Conservation (phyloP, 2,113 vertebrate species). For the Alligator mississippiensis region DNA sequence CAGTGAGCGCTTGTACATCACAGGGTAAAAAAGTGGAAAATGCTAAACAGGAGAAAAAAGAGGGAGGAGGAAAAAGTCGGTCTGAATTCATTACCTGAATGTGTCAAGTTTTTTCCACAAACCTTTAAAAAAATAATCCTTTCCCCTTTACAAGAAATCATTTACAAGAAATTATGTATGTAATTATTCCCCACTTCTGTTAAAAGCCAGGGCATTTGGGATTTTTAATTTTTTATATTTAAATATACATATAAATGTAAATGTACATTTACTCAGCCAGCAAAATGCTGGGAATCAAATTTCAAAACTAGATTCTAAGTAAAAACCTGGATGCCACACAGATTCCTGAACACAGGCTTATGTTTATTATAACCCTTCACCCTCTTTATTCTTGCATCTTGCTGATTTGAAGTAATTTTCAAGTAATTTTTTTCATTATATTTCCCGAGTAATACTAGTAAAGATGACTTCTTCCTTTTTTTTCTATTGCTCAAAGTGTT, state of each 20-base stretch:
- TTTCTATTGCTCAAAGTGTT: neutral
- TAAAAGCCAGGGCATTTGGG: slow-evolving; percentile 12
- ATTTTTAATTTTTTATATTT: slow-evolving; percentile 43
- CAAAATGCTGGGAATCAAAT: slow-evolving; percentile 1
- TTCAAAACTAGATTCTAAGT: slow-evolving; percentile 21
- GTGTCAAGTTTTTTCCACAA: slow-evolving; percentile 51
- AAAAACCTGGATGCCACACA: neutral
- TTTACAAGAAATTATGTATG: slow-evolving; percentile 38
- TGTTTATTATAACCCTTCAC: neutral
- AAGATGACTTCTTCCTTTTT: neutral
- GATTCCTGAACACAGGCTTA: neutral
- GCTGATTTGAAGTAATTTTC: neutral
- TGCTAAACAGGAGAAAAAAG: slow-evolving; percentile 78
- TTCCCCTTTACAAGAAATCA: slow-evolving; percentile 36
- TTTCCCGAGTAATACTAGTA: neutral
- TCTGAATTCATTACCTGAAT: slow-evolving; percentile 78
- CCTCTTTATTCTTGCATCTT: neutral
- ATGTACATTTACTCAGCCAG: neutral
- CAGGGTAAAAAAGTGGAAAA: slow-evolving; percentile 81
- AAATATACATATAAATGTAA: slow-evolving; percentile 16
- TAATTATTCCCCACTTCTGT: slow-evolving; percentile 19
- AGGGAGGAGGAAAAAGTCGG: slow-evolving; percentile 46
- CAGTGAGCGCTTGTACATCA: slow-evolving; percentile 87
- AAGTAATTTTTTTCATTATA: neutral
- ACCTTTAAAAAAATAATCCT: slow-evolving; percentile 50